Evolutionary conservation across 1,140 invertebrate genomes (phyloP).

Genomic region (Colletes gigas): DNA sequence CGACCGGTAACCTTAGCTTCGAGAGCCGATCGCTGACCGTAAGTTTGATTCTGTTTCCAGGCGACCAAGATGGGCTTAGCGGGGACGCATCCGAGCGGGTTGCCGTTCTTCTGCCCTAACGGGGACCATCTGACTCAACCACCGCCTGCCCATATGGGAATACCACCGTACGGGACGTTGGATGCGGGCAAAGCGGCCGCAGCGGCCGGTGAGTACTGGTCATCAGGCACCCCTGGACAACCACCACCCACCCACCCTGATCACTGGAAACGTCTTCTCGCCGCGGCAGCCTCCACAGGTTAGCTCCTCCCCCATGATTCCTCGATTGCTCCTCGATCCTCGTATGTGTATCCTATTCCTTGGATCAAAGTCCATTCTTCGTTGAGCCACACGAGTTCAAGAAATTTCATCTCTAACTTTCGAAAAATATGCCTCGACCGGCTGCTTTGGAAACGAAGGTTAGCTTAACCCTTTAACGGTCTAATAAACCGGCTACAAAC

Average conservation of each 20-base stretch:
- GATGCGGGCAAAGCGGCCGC: constrained; percentile 86
- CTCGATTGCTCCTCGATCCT: constrained; percentile 5
- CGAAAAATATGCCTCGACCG: too few species aligned
- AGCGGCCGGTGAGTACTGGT: constrained; percentile 81
- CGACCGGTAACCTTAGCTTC: too few species aligned
- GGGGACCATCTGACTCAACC: constrained; percentile 92
- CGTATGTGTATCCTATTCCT: too few species aligned
- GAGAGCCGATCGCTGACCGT: constrained; percentile 29
- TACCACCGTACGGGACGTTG: constrained; percentile 93
- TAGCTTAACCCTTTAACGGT: too few species aligned
- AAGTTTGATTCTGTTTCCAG: constrained; percentile 86
- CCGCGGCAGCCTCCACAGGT: constrained; percentile 82
- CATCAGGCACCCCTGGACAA: constrained; percentile 47
- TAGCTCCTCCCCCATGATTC: constrained; percentile 63
- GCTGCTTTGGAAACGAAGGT: too few species aligned
- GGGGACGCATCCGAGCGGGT: constrained; percentile 84
- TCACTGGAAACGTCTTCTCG: constrained; percentile 81
- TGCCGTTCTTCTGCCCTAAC: constrained; percentile 95
- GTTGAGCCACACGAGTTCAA: constrained; percentile 1
- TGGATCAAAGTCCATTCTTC: background rate
- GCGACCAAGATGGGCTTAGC: constrained; percentile 94
- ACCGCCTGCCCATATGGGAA: constrained; percentile 98
- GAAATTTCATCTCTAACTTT: too few species aligned
- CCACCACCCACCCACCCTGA: constrained; percentile 35
- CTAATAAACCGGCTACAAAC: too few species aligned